phyloP scores from a whole-genome alignment of 2,888 invertebrate species.

The Ophion costatus region DNA sequence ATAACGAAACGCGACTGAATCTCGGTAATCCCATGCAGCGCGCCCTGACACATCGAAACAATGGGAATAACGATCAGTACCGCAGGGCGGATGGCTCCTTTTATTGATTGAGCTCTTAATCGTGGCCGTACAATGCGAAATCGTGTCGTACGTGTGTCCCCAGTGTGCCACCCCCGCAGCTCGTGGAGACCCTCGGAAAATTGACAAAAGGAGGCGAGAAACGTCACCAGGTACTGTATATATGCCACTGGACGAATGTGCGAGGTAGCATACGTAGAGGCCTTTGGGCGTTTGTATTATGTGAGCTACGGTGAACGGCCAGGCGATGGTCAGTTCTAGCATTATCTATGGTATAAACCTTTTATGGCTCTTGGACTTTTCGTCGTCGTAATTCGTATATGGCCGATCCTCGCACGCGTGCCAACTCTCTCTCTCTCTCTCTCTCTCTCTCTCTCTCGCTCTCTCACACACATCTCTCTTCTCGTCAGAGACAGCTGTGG shows the following conservation, averaged over 20 bases:
- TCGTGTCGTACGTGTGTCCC: neutral
- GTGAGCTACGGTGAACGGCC: neutral
- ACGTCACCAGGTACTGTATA: neutral
- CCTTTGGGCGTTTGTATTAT: too few relatives aligned
- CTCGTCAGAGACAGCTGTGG: constrained; percentile 49
- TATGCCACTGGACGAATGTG: too few relatives aligned
- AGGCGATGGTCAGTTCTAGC: neutral
- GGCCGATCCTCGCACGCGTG: constrained; percentile 52
- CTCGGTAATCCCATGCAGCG: neutral
- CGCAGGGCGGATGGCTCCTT: neutral
- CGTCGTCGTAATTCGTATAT: neutral
- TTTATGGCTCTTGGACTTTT: neutral
- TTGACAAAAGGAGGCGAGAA: neutral
- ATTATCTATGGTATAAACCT: neutral
- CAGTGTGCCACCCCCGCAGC: neutral
- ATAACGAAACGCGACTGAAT: neutral
- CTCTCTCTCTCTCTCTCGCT: constrained; percentile 23
- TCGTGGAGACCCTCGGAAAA: neutral
- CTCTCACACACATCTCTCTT: constrained; percentile 3
- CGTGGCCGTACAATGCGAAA: neutral
- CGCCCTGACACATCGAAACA: neutral
- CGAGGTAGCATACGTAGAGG: too few relatives aligned
- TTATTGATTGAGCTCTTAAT: neutral
- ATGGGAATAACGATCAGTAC: neutral
- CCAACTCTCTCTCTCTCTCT: constrained; percentile 11